These are phyloP conservation scores for Lamprologus ornatipinnis DNA, from an alignment of 2,113 vertebrate species.

Conservation along the genomic window DNA sequence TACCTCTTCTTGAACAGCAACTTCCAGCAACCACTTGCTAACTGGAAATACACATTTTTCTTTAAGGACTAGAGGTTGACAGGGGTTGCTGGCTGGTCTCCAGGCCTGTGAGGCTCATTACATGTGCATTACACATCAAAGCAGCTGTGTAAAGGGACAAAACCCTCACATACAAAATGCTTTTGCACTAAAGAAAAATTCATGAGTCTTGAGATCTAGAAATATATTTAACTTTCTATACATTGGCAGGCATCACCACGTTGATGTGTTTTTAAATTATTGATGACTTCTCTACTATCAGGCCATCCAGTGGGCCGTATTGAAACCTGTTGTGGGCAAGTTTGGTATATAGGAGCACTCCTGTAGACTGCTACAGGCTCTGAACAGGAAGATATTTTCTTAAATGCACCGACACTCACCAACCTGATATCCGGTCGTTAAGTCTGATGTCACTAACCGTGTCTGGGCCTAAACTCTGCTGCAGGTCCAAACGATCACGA, in stretches of 20 bases:
- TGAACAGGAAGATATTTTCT: slow-evolving; percentile 18
- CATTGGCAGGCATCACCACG: neutral
- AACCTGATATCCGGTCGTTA: neutral
- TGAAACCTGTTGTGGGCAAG: neutral
- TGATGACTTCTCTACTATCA: neutral
- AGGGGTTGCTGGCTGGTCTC: neutral
- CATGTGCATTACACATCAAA: neutral
- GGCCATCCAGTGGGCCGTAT: rapidly evolving
- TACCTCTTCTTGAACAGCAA: neutral
- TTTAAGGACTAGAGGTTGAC: neutral
- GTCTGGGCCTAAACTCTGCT: neutral
- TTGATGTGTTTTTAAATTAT: neutral
- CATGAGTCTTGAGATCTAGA: neutral
- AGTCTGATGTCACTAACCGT: neutral
- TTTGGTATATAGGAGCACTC: neutral
- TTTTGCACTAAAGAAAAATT: neutral
- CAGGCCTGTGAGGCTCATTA: neutral
- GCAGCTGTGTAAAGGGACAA: neutral
- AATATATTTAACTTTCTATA: neutral
- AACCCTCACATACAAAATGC: neutral
- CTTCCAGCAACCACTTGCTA: neutral
- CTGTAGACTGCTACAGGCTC: neutral
- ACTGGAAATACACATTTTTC: neutral
- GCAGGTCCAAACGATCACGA: neutral
- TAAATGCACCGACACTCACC: neutral